These are phyloP conservation scores for Erithacus rubecula DNA, from an alignment of 2,797 vertebrate genomes.

Conservation along the genomic window DNA sequence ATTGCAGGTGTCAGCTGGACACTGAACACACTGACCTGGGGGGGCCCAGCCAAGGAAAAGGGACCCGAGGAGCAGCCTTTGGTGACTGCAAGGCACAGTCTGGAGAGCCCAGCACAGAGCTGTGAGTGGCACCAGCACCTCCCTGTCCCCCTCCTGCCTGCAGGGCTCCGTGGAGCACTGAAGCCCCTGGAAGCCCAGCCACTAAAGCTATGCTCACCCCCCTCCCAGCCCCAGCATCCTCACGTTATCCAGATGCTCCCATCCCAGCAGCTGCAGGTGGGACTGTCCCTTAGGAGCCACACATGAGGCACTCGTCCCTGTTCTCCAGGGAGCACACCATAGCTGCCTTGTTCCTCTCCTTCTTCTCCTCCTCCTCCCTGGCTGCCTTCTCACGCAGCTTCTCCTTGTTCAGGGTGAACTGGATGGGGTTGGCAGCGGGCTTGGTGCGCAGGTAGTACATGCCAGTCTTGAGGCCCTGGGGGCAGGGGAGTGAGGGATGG, in stretches of 20 bases:
- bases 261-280: background rate
- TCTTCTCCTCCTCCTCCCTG: slow-evolving; percentile 83
- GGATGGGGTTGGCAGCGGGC: slow-evolving; percentile 95
- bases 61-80: accelerated
- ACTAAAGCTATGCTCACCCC: background rate
- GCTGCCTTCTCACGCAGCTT: slow-evolving; percentile 82
- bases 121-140: background rate
- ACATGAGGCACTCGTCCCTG: slow-evolving; percentile 93
- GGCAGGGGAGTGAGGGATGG: background rate
- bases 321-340: slow-evolving; percentile 98
- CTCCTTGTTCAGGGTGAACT: slow-evolving; percentile 98
- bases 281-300: slow-evolving; percentile 82
- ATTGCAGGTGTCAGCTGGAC: background rate
- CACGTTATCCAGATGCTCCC: background rate
- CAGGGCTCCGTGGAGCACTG: background rate
- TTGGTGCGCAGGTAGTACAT: slow-evolving; percentile 98
- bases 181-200: background rate
- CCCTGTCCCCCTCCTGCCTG: background rate
- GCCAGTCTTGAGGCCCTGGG: slow-evolving; percentile 94
- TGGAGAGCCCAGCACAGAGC: background rate
- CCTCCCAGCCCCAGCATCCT: background rate
- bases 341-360: slow-evolving; percentile 90
- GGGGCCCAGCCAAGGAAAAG: background rate
- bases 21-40: background rate
- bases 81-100: background rate